These are phyloP conservation scores for Pao palembangensis DNA, from an alignment of 2,113 vertebrate genomes.

Conservation along the genomic window DNA sequence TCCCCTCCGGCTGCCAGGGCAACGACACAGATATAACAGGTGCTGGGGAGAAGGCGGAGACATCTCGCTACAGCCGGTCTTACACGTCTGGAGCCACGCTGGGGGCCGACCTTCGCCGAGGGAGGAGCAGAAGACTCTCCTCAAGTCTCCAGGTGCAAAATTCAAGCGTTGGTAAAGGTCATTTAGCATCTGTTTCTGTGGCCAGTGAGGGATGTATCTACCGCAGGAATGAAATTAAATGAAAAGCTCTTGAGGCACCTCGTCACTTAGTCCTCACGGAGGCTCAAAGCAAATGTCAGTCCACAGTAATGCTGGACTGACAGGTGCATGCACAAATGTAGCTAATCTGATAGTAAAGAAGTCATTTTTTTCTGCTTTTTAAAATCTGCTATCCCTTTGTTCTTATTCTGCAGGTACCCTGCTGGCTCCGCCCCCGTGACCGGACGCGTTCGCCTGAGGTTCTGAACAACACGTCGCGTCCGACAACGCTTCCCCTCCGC, in stretches of 20 bases:
- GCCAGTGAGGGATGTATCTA: no score
- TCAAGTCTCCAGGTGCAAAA: constrained; percentile 75
- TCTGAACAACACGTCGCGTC: constrained; percentile 64
- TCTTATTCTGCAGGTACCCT: constrained; percentile 65
- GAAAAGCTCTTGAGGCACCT: not conserved
- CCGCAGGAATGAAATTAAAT: no score
- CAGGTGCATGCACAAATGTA: no score
- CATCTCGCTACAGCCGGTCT: constrained; percentile 72
- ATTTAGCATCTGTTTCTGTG: not conserved
- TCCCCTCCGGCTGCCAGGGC: constrained; percentile 36
- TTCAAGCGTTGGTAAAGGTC: not conserved
- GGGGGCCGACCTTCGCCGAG: constrained; percentile 75
- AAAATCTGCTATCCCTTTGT: not conserved
- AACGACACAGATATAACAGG: constrained; percentile 65
- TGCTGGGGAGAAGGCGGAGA: constrained; percentile 67
- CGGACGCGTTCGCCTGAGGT: constrained; percentile 73
- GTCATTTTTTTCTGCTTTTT: no score
- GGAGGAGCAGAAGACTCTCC: constrained; percentile 75
- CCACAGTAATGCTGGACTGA: no score
- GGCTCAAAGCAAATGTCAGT: no score
- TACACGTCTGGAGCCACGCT: constrained; percentile 76
- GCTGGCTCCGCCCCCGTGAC: constrained; percentile 76
- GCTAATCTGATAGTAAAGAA: no score
- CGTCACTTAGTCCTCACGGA: not conserved
- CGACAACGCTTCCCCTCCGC: constrained; percentile 79